phyloP scores from a whole-genome alignment of 2,797 vertebrate species.

The Graptemys geographica region DNA sequence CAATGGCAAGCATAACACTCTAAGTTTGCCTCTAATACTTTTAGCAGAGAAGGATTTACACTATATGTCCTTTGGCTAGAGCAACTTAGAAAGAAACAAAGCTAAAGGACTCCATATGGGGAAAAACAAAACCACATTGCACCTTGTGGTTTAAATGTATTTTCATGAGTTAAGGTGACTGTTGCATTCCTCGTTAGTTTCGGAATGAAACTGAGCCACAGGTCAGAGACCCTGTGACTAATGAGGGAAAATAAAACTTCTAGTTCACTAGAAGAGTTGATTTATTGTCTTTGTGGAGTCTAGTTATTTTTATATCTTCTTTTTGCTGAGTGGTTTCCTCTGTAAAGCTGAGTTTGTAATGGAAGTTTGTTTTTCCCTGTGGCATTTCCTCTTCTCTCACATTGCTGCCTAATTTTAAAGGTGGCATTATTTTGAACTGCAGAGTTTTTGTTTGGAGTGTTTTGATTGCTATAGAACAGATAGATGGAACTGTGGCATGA shows the following conservation, averaged over 20 bases:
- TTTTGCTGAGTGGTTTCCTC: not conserved
- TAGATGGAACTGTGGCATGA: not conserved
- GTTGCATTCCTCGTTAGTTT: not conserved
- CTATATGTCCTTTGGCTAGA: not conserved
- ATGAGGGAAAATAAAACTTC: not conserved
- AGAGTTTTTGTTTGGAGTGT: not conserved
- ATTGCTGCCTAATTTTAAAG: not conserved
- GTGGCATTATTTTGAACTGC: not conserved
- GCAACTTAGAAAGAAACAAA: not conserved
- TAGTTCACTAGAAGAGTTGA: not conserved
- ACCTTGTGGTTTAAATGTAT: not conserved
- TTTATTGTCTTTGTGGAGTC: not conserved
- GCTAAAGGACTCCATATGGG: not conserved
- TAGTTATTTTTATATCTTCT: not conserved
- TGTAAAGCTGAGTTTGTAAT: not conserved
- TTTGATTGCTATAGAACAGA: not conserved
- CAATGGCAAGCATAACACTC: not conserved
- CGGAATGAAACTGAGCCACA: not conserved
- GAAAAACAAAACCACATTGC: not conserved
- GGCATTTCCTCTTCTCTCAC: not conserved
- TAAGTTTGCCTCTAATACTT: not conserved
- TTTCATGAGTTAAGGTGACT: not conserved
- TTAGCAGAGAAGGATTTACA: not conserved
- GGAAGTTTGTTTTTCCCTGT: not conserved
- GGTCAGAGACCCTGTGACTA: not conserved